Conservation (phyloP, 2,888 invertebrate genomes). For the Adela reaumurella region DNA sequence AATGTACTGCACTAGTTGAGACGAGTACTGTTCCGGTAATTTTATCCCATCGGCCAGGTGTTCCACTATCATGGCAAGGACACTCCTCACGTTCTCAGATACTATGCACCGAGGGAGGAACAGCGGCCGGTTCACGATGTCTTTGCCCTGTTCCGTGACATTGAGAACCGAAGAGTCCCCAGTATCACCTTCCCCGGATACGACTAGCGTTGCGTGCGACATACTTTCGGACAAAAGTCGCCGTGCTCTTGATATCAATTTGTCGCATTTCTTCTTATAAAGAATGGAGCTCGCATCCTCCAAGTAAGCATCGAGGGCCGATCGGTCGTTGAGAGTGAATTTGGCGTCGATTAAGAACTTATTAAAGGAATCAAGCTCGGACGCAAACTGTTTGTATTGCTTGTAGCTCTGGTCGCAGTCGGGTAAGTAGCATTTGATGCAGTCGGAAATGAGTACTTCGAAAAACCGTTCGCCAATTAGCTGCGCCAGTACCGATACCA, state of each 20-base stretch:
- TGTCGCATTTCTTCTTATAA: slow-evolving; percentile 46
- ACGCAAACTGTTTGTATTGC: slow-evolving; percentile 35
- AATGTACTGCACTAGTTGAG: slow-evolving; percentile 31
- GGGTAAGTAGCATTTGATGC: slow-evolving; percentile 37
- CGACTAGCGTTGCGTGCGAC: slow-evolving; percentile 28
- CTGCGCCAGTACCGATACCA: slow-evolving; percentile 39
- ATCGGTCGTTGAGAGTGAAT: slow-evolving; percentile 32
- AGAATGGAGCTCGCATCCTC: slow-evolving; percentile 41
- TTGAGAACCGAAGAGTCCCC: slow-evolving; percentile 27
- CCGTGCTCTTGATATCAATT: slow-evolving; percentile 34
- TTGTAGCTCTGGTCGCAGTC: slow-evolving; percentile 38
- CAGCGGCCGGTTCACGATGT: slow-evolving; percentile 26
- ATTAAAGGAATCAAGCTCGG: slow-evolving; percentile 42
- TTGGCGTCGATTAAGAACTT: slow-evolving; percentile 44
- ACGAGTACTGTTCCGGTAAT: slow-evolving; percentile 33
- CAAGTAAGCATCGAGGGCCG: slow-evolving; percentile 40
- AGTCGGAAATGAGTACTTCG: slow-evolving; percentile 41
- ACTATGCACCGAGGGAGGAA: slow-evolving; percentile 42
- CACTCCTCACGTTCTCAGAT: slow-evolving; percentile 36
- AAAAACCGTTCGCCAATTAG: slow-evolving; percentile 38
- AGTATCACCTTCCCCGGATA: slow-evolving; percentile 20
- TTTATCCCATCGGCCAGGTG: slow-evolving; percentile 40
- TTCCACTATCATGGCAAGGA: slow-evolving; percentile 33
- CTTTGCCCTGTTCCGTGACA: slow-evolving; percentile 23
- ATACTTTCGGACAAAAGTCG: slow-evolving; percentile 31